Base-by-base conservation (phyloP, 1,140 invertebrate species). In the Calosoma granatense region DNA sequence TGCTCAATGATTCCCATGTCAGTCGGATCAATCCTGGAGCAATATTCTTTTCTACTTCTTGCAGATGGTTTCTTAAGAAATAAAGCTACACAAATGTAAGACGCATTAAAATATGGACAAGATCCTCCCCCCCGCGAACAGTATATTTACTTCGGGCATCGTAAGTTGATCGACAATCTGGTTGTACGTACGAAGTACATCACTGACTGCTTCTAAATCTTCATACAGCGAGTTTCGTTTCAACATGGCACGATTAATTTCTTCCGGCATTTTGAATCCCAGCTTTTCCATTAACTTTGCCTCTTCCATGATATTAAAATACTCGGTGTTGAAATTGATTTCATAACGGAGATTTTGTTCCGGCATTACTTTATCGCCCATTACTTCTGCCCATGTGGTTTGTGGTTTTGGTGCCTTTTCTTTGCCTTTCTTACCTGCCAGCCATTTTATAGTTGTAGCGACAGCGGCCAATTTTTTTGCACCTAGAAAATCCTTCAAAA, bases 1-100 rank as follows among this genome's bases (percentile, higher is more conserved):
- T 91, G 12, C 85, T 83, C 1, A 93, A 73, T 0, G 88, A 90
- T 58, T 83, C 86, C 91, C 91, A 94, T 55, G 85, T 89, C 22
- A 92, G 82, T 22, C 90, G 78, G 3, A 83, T 85, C 0, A 88
- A 69, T 4, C 90, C 91, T 20, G 88, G 87, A 56, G 87, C 79
- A 54, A 95, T 86, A 41, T 83, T 78, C 20, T 84, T 78, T 64
- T 92, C 87, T 43, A 90, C 79, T 36, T 89, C 81, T 64, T 80
- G 73, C 2, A 93, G 76, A 59, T 83, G 81, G 0, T 76, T 75
- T 56, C 82, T 84, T 61, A 88, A 67, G 19, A 90, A 77, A 59
- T 81, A 74, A 3, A 85, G 69, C 78, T 80, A 63, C 21, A 63
- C 63, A 47, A 57, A 43, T 56, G n/a, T n/a, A n/a, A n/a, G n/a